Evolutionary conservation across 2,888 invertebrate genomes (phyloP), one percentile per base, ranked within the genome.

Genomic region (Polydrusus pterygomalis): DNA sequence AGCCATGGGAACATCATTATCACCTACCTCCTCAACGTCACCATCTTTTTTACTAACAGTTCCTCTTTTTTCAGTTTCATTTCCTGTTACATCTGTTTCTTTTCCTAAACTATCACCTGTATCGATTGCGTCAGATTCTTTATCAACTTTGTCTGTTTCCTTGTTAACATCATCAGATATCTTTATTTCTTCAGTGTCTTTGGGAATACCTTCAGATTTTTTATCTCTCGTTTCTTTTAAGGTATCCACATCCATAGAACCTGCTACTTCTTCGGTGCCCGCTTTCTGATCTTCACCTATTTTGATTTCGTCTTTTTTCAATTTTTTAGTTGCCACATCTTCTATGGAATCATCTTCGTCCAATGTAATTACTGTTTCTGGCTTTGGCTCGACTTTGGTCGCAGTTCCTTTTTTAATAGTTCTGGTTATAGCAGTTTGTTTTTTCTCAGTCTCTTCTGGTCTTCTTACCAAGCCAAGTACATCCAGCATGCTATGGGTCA

Each of bases 401-500:
- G 18, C 15, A 15, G 38, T n/a, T 8, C n/a, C 30, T 40, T 38
- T 54, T 17, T 54, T 67, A 17, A 38, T 40, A 18, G 2, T 38
- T 25, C 34, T 49, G 10, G 47, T 49, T 18, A 18, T 7, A 18
- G 40, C 60, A 13, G 60, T 34, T 49, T 75, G 70, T 49, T 68
- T 71, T 18, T 71, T 71, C 13, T 62, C 51, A 18, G 80, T 79
- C 78, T 89, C 90, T 17, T 89, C 90, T 54, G 90, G 89, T 67
- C 89, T 89, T 58, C 91, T 86, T 8, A 91, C 89, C 70, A 91
- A 84, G 2, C 91, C 91, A 56, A 91, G 83, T 81, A 91, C 89
- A 82, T 91, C 91, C 70, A 91, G 84, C 91, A 91, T 91, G 82
- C 90, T 89, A 72, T 88, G 88, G 56, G 90, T 90, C 9, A 91